Evolutionary conservation across 2,888 invertebrate genomes (phyloP), one percentile per base, ranked within the genome.

Genomic region (Meloe dianella): DNA sequence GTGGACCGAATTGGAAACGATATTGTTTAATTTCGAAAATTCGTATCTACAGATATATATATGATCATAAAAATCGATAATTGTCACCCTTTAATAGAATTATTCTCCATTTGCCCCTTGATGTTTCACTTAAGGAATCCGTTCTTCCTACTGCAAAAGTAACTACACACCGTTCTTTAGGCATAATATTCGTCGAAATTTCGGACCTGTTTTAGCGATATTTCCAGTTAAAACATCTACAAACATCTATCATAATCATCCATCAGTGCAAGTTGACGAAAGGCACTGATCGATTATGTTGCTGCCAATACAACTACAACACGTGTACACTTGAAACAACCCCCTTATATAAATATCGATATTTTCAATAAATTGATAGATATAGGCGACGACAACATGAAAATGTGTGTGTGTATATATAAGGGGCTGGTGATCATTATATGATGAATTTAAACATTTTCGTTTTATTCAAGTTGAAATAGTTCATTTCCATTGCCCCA

Each of bases 401-500:
- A 17, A 41, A 41, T 35, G 35, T 35, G 5, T 12, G 74, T 32
- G 7, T 32, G 7, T 35, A 35, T 12, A 35, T 9, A 41, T 17
- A 8, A 12, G 71, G 77, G 77, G 76, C 22, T 22, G 61, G 71
- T 24, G 54, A 54, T 54, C 74, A 75, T 77, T 74, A 75, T 74
- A 70, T 73, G 72, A 63, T 65, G 71, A 74, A 72, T 78, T 78
- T 77, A 76, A 80, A 78, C 77, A 77, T 73, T 73, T 75, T 70
- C 73, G 72, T 69, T 73, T 79, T 79, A 80, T 81, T 80, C 77
- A 79, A 81, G 79, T 80, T 80, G 78, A 81, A 82, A 80, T 82
- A 81, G 82, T 82, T 82, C 80, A 82, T 82, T 82, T 79, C 74
- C 64, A 71, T 74, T 76, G 74, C 74, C 76, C 75, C 69, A 63